phyloP scores from a whole-genome alignment of 2,797 vertebrate species.

The Cryptoprocta ferox region DNA sequence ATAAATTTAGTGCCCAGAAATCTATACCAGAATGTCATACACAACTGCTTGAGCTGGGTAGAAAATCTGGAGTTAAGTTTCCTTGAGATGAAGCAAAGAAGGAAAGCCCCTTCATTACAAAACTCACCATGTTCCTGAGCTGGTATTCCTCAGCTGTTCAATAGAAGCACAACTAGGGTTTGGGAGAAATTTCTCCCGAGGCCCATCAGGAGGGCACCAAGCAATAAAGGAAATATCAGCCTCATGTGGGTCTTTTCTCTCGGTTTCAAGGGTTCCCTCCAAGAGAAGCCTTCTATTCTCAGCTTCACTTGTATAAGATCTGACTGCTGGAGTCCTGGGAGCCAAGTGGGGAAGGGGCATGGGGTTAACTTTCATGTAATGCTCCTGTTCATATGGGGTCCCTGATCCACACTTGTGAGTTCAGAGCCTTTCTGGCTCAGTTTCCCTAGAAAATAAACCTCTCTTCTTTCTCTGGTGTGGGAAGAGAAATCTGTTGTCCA shows the following conservation, averaged over 20 bases:
- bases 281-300: background rate
- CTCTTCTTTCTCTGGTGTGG: background rate
- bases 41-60: background rate
- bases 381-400: background rate
- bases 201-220: background rate
- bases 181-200: background rate
- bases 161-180: rapidly evolving
- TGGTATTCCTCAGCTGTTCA: background rate
- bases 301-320: background rate
- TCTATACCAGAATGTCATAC: background rate
- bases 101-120: background rate
- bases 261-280: background rate
- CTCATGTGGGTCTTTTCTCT: background rate
- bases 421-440: background rate
- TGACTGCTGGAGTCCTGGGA: background rate
- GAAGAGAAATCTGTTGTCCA: background rate
- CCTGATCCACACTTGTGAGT: background rate
- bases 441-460: slow-evolving; percentile 19
- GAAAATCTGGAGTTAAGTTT: background rate
- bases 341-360: background rate
- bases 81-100: background rate
- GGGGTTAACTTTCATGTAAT: background rate
- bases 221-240: no score
- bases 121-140: background rate
- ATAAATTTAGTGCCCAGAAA: background rate